Percentiles rank a stretch among this genome's conserved stretches.
These are phyloP conservation scores for Metellina segmentata DNA, from an alignment of 2,888 invertebrate species.

Conservation along the genomic window DNA sequence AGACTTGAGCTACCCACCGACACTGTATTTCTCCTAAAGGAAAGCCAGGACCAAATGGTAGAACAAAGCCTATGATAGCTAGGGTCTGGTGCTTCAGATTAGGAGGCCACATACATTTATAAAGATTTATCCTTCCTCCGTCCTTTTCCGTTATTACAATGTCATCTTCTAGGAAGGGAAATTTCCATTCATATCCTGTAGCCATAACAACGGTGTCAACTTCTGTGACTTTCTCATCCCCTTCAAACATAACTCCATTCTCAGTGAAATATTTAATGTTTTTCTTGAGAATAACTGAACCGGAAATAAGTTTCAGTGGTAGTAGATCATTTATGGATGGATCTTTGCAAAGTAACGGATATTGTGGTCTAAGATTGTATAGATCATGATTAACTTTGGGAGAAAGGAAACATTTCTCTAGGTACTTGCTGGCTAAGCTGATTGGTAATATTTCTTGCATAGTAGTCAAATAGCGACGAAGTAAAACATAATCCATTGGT, in stretches of 20 bases:
- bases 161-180: conserved; percentile 73
- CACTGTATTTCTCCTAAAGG: conserved; percentile 77
- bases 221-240: conserved; percentile 51
- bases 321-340: conserved; percentile 81
- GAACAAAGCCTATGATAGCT: conserved; percentile 78
- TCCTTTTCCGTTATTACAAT: conserved; percentile 8
- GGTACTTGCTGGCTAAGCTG: conserved; percentile 52
- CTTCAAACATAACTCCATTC: conserved; percentile 59
- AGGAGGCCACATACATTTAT: conserved; percentile 78
- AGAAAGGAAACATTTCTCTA: conserved; percentile 47
- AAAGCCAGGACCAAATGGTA: conserved; percentile 77
- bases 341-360: conserved; percentile 79
- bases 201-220: conserved; percentile 75
- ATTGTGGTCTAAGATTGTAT: conserved; percentile 81
- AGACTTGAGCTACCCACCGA: conserved; percentile 65
- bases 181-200: conserved; percentile 75
- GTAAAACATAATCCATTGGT: conserved; percentile 50
- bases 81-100: conserved; percentile 78
- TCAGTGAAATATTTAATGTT: conserved; percentile 78
- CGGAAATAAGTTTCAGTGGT: conserved; percentile 81
- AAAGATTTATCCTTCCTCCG: conserved; percentile 70
- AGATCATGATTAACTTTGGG: conserved; percentile 80
- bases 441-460: conserved; percentile 54
- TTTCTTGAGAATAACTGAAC: conserved; percentile 79
- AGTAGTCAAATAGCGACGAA: conserved; percentile 44